Conservation (phyloP, 2,797 vertebrate species). For the Tenualosa ilisha region DNA sequence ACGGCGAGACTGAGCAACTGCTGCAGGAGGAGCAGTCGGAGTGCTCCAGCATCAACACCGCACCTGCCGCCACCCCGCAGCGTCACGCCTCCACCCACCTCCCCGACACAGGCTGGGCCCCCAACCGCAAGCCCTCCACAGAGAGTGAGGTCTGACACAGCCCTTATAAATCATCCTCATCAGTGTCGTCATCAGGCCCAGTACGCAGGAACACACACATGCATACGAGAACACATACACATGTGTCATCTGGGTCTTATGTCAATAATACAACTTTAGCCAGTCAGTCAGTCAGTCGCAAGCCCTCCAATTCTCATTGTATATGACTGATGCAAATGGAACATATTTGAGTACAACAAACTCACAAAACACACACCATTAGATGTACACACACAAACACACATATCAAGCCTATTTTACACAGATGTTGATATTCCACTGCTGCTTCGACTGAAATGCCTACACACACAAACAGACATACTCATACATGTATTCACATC, state of each 20-base stretch:
- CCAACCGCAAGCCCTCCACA: slow-evolving; percentile 87
- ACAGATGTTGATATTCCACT: neutral
- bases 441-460: neutral
- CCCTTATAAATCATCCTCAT: neutral
- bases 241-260: neutral
- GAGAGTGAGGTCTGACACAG: slow-evolving; percentile 90
- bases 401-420: neutral
- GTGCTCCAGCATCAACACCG: slow-evolving; percentile 89
- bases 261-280: neutral
- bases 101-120: slow-evolving; percentile 93
- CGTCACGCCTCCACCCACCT: slow-evolving; percentile 77
- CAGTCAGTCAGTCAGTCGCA: neutral
- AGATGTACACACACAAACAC: neutral
- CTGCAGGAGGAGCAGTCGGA: slow-evolving; percentile 95
- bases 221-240: neutral
- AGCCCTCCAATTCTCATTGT: neutral
- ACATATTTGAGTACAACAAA: neutral
- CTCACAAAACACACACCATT: neutral
- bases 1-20: slow-evolving; percentile 95
- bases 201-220: neutral
- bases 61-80: slow-evolving; percentile 79
- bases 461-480: too few species aligned
- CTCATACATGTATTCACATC: neutral
- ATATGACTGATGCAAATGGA: neutral
- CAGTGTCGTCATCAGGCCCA: neutral